These are phyloP conservation scores for Euura lappo DNA, from an alignment of 1,140 invertebrate species.

Conservation along the genomic window DNA sequence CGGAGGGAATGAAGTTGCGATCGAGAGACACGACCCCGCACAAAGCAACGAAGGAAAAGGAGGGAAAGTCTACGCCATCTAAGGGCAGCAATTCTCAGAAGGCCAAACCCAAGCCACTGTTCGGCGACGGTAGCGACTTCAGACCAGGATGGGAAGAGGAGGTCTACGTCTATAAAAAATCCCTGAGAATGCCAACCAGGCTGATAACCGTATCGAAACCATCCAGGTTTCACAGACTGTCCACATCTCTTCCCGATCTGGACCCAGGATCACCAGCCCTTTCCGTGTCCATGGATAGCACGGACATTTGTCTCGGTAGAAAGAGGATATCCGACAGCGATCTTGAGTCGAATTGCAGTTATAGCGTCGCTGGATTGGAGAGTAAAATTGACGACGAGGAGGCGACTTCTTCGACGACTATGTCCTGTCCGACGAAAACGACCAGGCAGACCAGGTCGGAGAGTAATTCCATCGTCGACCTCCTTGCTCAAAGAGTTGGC, in stretches of 20 bases:
- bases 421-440: constrained; percentile 60
- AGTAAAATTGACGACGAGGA: constrained; percentile 71
- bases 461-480: constrained; percentile 68
- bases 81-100: constrained; percentile 34
- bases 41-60: constrained; percentile 56
- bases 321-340: constrained; percentile 67
- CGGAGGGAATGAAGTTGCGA: constrained; percentile 49
- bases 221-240: constrained; percentile 64
- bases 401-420: constrained; percentile 67
- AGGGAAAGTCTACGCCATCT: constrained; percentile 27
- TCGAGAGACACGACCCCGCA: constrained; percentile 45
- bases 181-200: constrained; percentile 76
- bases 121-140: constrained; percentile 77
- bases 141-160: constrained; percentile 81
- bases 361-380: constrained; percentile 60
- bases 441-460: constrained; percentile 47
- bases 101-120: constrained; percentile 63
- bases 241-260: constrained; percentile 77
- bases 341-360: constrained; percentile 71
- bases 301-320: constrained; percentile 47
- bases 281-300: constrained; percentile 62
- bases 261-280: constrained; percentile 72
- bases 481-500: constrained; percentile 67
- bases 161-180: constrained; percentile 80
- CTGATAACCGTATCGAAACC: constrained; percentile 77